Percentiles rank a stretch among this genome's conserved stretches.
phyloP scores from a whole-genome alignment of 23 tunicate genomes.

The Aplidium turbinatum region DNA sequence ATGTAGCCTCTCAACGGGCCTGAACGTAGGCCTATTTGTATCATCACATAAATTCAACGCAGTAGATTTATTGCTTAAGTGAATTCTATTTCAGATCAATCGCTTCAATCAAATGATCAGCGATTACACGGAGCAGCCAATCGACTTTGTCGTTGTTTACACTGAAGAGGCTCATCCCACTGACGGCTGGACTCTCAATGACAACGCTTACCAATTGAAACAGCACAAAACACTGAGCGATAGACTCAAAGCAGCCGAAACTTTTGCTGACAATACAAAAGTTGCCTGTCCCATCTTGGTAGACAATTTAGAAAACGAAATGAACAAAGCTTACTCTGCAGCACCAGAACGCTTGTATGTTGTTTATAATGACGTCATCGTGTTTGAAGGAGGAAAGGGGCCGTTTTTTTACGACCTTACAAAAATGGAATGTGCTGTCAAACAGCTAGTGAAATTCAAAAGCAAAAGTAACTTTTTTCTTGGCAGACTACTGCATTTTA shows the following conservation, averaged over 20 bases:
- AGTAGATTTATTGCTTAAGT: no score
- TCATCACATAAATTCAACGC: no score
- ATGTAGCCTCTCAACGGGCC: no score
- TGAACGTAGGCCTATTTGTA: no score
- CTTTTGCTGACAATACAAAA: conserved; percentile 17
- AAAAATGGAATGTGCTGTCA: conserved; percentile 48
- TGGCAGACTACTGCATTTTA: no score
- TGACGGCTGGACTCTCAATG: conserved; percentile 36
- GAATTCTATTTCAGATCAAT: no score
- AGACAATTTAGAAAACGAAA: conserved; percentile 41
- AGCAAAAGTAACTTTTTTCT: no score
- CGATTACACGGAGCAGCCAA: conserved; percentile 1
- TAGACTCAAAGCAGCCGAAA: conserved; percentile 32
- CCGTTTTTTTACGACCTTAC: conserved; percentile 26
- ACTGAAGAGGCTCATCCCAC: conserved; percentile 57
- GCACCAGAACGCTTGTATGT: conserved; percentile 54
- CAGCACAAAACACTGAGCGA: conserved; percentile 20
- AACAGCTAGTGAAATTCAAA: no score
- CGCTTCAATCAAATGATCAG: not conserved
- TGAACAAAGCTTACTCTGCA: conserved; percentile 44
- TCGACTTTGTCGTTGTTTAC: conserved; percentile 50
- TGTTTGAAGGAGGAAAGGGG: conserved; percentile 41
- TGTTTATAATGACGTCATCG: conserved; percentile 29
- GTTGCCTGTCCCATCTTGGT: conserved; percentile 40
- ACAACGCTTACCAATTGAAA: conserved; percentile 27